Base-by-base conservation (phyloP, 2,888 invertebrate genomes). In the Chrysopilus asiliformis region DNA sequence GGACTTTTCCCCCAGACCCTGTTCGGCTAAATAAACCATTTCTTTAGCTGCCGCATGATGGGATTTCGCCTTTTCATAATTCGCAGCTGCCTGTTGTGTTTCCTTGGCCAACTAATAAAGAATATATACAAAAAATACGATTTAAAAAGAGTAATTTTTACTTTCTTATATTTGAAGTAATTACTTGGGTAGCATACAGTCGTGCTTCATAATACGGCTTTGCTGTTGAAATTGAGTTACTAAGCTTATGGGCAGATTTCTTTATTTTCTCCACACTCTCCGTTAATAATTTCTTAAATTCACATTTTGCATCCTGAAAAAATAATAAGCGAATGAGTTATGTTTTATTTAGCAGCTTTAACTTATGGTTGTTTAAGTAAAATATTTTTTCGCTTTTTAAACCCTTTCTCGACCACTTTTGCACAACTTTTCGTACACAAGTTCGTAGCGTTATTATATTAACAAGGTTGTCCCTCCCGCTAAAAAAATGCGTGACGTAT, bases 1-100 rank as follows among this genome's bases (percentile, higher is more conserved):
- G 44, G 79, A 69, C 4, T 71, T 72, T 36, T 74, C 72, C 49
- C 60, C 62, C 43, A 86, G 65, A 2, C 89, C 84, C 57, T 81
- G 78, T 56, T 84, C 83, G 8, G 85, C 85, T 47, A 85, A 60
- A 44, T 74, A 76, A 16, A 72, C 89, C 76, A 91, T 91, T 66
- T 93, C 91, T 51, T 89, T 77, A 10, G 91, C 91, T 3, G 90
- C 90, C 15, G 84, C 75, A 55, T 90, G 90, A 7, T 89, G 79
- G 48, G 87, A 84, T 58, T 86, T 87, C 1, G 91, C 90, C 53
- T 87, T 78, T 62, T 91, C 91, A 55, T 79, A 89, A 43, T 53
- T 58, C 8, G 67, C 46, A 1, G 71, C 71, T 6, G 90, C 86
- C 42, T 75, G 70, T 52, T 91, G 85, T 2, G 89, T 79, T 53